Evolutionary conservation across 2,888 invertebrate species (phyloP).

Genomic region (Pandemis heparana): DNA sequence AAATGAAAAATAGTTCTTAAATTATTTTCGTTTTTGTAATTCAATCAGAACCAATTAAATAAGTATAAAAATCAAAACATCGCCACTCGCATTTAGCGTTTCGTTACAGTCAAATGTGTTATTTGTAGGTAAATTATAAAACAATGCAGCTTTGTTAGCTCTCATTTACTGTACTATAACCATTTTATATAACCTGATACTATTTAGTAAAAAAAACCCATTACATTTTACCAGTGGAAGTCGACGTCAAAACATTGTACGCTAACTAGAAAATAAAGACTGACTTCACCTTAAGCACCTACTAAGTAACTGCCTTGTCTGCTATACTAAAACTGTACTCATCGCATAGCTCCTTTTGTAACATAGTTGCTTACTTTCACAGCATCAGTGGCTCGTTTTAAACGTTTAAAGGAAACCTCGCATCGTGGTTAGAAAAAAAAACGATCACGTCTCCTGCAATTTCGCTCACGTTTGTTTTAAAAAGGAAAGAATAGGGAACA

Average conservation of each 20-base stretch:
- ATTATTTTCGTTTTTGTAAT: no score
- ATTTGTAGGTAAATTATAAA: no score
- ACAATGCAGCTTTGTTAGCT: no score
- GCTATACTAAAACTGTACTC: not conserved
- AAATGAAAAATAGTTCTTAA: no score
- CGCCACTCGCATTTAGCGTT: no score
- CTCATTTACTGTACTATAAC: no score
- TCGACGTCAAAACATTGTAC: not conserved
- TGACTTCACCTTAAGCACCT: not conserved
- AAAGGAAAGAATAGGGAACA: not conserved
- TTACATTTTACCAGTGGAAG: not conserved
- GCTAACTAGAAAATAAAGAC: not conserved
- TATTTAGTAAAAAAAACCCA: not conserved
- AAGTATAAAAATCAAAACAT: no score
- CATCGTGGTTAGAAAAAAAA: conserved; percentile 19
- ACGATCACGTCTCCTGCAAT: conserved; percentile 7
- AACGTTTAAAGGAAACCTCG: conserved; percentile 28
- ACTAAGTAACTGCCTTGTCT: not conserved
- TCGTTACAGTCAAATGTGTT: no score
- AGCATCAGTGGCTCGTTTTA: not conserved
- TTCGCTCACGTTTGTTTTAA: not conserved
- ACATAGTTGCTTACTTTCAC: not conserved
- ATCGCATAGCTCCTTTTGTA: not conserved
- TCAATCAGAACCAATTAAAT: no score
- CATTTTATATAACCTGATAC: no score